phyloP scores from a whole-genome alignment of 2,888 invertebrate genomes.

The Drosophila flavopinicola region DNA sequence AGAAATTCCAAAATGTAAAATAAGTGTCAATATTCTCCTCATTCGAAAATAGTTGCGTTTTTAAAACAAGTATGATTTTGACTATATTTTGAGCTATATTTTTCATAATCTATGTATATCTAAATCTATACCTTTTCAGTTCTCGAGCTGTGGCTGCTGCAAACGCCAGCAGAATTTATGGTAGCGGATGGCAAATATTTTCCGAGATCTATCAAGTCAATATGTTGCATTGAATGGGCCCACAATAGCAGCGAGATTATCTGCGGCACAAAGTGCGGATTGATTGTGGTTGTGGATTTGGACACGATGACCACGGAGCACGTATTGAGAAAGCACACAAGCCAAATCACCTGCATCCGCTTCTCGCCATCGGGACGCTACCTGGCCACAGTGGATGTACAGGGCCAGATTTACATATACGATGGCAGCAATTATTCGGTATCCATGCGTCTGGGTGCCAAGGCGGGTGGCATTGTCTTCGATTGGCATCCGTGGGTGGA shows the following conservation, averaged over 20 bases:
- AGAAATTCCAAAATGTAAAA: no score
- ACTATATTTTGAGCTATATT: no score
- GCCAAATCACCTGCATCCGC: slow-evolving; percentile 71
- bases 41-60: no score
- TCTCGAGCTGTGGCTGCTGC: slow-evolving; percentile 80
- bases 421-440: slow-evolving; percentile 64
- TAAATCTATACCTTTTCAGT: slow-evolving; percentile 58
- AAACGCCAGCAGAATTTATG: slow-evolving; percentile 62
- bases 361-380: slow-evolving; percentile 80
- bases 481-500: slow-evolving; percentile 85
- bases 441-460: slow-evolving; percentile 62
- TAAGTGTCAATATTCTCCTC: no score
- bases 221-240: slow-evolving; percentile 81
- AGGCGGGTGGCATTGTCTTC: slow-evolving; percentile 67
- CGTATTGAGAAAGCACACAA: slow-evolving; percentile 60
- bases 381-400: slow-evolving; percentile 77
- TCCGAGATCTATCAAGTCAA: slow-evolving; percentile 46
- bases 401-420: slow-evolving; percentile 77
- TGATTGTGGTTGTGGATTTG: slow-evolving; percentile 65
- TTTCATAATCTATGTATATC: no score
- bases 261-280: slow-evolving; percentile 79
- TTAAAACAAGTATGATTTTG: no score
- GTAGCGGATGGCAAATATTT: slow-evolving; percentile 74
- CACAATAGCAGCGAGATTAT: slow-evolving; percentile 66
- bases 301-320: slow-evolving; percentile 52